Base-by-base conservation (phyloP, 2,797 vertebrate genomes). In the Pipistrellus nathusii region DNA sequence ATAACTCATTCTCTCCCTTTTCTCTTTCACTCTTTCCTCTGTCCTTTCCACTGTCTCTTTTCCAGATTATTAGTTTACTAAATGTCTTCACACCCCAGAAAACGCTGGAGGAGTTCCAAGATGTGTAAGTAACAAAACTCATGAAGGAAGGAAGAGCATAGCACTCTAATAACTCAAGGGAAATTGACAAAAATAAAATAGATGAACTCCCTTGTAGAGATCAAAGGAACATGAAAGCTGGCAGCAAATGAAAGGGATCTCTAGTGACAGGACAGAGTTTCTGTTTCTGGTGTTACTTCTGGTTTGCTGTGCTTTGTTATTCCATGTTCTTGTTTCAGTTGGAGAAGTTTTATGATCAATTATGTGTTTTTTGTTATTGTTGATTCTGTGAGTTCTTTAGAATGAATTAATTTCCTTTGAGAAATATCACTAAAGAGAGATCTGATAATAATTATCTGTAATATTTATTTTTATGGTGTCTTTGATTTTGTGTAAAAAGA, bases 31-130 rank as follows among this genome's bases (percentile, higher is more conserved):
- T 94, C 88, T 72, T 85, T 93, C 73, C 62, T 91, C 93, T 97
- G 96, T 80, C 89, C 88, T 55, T 92, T 94, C 75, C 46, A 59
- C 92, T 97, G 88, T 96, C 75, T 98, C 57, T 98, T 94, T 99
- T 99, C 93, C 98, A 99, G 99, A 99, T 99, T 98, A 99, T 99
- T 99, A 99, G 99, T 99, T 99, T 99, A 99, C 99, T 99, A 99
- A 99, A 99, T 97, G 99, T 99, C 98, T 99, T 99, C 99, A 99
- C 99, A 91, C 99, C 99, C 97, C 99, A 99, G 98, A 99, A 99
- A 98, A 99, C 99, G 95, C 98, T 99, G 98, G 99, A 99, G 97
- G 99, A 99, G 94, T 99, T 99, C 97, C 99, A 99, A 97, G 99
- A 99, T 98, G 99, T 99, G 99, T 99, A 98, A 99, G 99, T 99